Evolutionary conservation across 2,888 invertebrate genomes (phyloP), one percentile per base, ranked within the genome.

Genomic region (Napeogenes sylphis): DNA sequence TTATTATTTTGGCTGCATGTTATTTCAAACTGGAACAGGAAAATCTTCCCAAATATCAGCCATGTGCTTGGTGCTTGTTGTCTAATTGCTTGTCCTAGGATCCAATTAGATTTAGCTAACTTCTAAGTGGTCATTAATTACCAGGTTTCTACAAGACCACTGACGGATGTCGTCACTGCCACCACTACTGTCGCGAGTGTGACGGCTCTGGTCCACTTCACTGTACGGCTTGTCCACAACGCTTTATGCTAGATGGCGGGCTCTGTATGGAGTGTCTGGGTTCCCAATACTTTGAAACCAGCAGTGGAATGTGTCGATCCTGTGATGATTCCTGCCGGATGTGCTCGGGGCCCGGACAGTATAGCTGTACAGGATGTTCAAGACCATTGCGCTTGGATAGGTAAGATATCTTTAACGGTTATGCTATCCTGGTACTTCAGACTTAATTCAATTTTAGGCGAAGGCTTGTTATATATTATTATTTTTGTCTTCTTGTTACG

Each of bases 131-230:
- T 8, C 2, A 35, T 56, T 47, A 35, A 33, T 56, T 47, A 61
- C 2, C 72, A 90, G 90, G 96, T 51, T 96, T 95, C 85, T 97
- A 95, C 86, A 95, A 95, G 84, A 94, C 94, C 4, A 92, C 93
- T 68, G 95, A 93, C 73, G 96, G 95, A 8, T 97, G 97, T 78
- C 95, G 95, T 70, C 96, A 95, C 82, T 97, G 97, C 85, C 96
- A 97, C 88, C 95, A 96, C 82, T 95, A 95, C 77, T 97, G 97
- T 83, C 94, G 94, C 70, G 96, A 96, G 73, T 97, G 97, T 82
- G 94, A 94, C 80, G 97, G 94, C 68, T 94, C 95, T 59, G 95
- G 95, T 0, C 95, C 95, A 0, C 85, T 94, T 58, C 93, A 93
- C 74, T 95, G 95, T 81, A 94, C 93, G 53, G 93, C 95, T 0